Evolutionary conservation across 1,140 invertebrate genomes (phyloP), one percentile per base, ranked within the genome.

Genomic region (Atopsyche davidsoni): DNA sequence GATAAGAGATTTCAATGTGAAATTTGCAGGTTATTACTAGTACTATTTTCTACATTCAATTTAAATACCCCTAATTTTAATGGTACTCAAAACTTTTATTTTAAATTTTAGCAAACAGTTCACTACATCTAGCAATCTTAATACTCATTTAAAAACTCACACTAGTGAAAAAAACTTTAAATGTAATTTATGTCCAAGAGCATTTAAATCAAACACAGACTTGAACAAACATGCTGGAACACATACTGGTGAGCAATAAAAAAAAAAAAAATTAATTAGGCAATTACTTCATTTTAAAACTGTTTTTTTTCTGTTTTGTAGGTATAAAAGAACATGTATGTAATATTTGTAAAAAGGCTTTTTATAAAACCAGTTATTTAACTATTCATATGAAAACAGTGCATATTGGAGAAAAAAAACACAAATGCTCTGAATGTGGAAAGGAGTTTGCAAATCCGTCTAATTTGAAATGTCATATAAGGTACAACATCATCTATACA

Each of bases 371-470:
- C 13, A 52, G 43, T 21, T 52, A 52, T 21, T 35, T 52, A 1
- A 52, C 45, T 24, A 46, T 22, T 32, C 50, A 52, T 17, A 18
- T 46, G 24, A 45, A 52, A 24, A 31, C 44, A 13, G 50, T 52
- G n/a, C 50, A 52, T 25, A 40, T 39, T 10, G 43, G 43, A 18
- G 50, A 46, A 34, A 52, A 46, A 21, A 52, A 52, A 24, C 23
- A 46, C 18, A 52, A 46, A 17, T 52, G 50, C 25, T 14, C 35
- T 7, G 50, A 46, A 23, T 52, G 50, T 10, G 50, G 43, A 3
- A 52, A 52, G 31, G 38, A 46, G 24, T 52, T 52, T 35, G 45
- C 50, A 2, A 52, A 39, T 23, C 46, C 50, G n/a, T 52, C 50
- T 10, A 52, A 52, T 24, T 35, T 52, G 18, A 52, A 16, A 14